phyloP scores from a whole-genome alignment of 2,113 vertebrate genomes.

The Thunnus maccoyii region DNA sequence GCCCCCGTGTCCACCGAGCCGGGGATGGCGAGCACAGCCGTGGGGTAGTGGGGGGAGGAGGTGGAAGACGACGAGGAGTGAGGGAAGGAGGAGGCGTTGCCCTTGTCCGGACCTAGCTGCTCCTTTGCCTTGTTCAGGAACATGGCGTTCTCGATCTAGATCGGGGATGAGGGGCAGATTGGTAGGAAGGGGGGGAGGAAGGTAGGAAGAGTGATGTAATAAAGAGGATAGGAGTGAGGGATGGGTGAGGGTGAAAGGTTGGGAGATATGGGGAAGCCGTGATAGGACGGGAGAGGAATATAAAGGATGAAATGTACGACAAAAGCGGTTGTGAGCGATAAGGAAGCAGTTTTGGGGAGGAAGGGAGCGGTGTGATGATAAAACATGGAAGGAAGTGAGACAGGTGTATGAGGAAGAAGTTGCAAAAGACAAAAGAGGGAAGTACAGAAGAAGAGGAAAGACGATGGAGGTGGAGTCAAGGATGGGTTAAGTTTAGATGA shows the following conservation, averaged over 20 bases:
- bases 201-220: slow-evolving; percentile 26
- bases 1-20: slow-evolving; percentile 85
- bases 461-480: background rate
- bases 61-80: slow-evolving; percentile 78
- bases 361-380: background rate
- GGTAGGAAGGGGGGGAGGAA: slow-evolving; percentile 25
- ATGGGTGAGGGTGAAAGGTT: slow-evolving; percentile 16
- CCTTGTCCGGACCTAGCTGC: slow-evolving; percentile 93
- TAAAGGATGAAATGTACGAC: background rate
- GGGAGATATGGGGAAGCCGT: background rate
- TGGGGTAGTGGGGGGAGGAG: slow-evolving; percentile 75
- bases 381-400: background rate
- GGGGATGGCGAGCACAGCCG: slow-evolving; percentile 88
- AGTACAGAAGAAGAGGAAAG: background rate
- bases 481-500: background rate
- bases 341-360: background rate
- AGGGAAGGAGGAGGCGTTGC: slow-evolving; percentile 64
- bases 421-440: background rate
- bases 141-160: slow-evolving; percentile 97
- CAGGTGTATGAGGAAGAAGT: background rate
- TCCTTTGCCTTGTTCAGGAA: slow-evolving; percentile 99
- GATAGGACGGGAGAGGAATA: background rate
- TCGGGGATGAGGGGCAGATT: slow-evolving; percentile 17
- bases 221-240: slow-evolving; percentile 23
- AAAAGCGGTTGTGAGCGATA: background rate